A percentile compares a stretch with the other conserved stretches of the same genome.
Evolutionary conservation across 2,888 invertebrate genomes (phyloP).

Genomic region (Furcula furcula): DNA sequence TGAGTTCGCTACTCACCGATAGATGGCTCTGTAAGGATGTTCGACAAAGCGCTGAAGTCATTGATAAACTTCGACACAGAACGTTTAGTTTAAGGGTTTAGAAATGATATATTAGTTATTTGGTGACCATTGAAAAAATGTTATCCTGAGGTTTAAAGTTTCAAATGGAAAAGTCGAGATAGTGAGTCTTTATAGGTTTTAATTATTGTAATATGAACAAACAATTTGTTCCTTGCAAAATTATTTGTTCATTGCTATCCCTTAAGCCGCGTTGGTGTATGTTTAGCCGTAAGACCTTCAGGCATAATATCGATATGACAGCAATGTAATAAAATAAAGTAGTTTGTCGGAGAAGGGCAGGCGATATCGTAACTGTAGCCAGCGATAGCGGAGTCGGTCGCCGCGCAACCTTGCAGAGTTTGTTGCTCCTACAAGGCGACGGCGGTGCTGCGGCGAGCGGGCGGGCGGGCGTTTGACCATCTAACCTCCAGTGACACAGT

Average conservation of each 20-base stretch:
- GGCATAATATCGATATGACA: constrained; percentile 61
- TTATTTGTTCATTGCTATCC: background rate
- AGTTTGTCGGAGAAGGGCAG: constrained; percentile 74
- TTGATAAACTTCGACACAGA: no score
- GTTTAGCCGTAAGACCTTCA: constrained; percentile 59
- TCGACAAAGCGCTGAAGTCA: constrained; percentile 2
- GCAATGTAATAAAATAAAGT: constrained; percentile 69
- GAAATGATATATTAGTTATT: no score
- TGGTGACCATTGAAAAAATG: no score
- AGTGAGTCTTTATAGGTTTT: no score
- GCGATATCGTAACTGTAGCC: constrained; percentile 73
- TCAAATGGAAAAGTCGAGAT: no score
- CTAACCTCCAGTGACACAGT: constrained; percentile 68
- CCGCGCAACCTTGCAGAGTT: constrained; percentile 79
- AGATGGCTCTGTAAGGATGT: constrained; percentile 54
- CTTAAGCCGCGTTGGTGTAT: constrained; percentile 16
- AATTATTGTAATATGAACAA: no score
- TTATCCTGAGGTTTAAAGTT: no score
- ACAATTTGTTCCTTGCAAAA: no score
- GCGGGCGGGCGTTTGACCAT: constrained; percentile 23
- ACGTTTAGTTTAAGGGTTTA: no score
- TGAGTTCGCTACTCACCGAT: constrained; percentile 8
- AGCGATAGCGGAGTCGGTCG: constrained; percentile 66
- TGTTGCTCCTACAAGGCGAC: constrained; percentile 63
- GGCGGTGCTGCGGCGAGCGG: constrained; percentile 25